phyloP scores from a whole-genome alignment of 2,113 vertebrate genomes.

The Pygoscelis adeliae region DNA sequence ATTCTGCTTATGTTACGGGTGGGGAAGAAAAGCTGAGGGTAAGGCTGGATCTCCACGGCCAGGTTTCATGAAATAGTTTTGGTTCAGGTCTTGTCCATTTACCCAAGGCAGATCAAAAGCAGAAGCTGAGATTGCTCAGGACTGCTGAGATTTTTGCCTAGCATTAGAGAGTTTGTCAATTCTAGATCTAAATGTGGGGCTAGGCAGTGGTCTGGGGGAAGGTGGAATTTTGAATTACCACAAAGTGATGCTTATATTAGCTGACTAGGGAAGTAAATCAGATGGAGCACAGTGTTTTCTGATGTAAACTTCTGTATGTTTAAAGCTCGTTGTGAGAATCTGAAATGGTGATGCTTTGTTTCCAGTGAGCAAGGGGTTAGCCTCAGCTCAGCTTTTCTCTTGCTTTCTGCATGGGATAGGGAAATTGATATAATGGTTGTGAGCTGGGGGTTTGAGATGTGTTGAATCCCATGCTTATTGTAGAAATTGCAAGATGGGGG shows the following conservation, averaged over 20 bases:
- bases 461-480: not conserved
- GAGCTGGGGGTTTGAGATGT: not conserved
- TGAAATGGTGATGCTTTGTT: not conserved
- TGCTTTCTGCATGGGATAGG: not conserved
- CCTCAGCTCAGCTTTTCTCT: not conserved
- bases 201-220: not conserved
- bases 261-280: not conserved
- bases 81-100: not conserved
- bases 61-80: not conserved
- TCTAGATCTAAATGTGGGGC: not conserved
- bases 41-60: not conserved
- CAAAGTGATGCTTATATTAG: not conserved
- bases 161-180: not conserved
- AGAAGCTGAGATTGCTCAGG: not conserved
- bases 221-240: not conserved
- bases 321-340: not conserved
- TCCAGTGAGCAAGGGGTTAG: not conserved
- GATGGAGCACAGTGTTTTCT: not conserved
- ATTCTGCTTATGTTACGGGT: not conserved
- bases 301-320: not conserved
- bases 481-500: not conserved
- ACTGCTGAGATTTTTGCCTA: not conserved
- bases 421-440: not conserved
- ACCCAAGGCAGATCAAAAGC: not conserved
- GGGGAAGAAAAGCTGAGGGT: not conserved